phyloP scores from a whole-genome alignment of 2,888 invertebrate species.

The Limnephilus marmoratus region DNA sequence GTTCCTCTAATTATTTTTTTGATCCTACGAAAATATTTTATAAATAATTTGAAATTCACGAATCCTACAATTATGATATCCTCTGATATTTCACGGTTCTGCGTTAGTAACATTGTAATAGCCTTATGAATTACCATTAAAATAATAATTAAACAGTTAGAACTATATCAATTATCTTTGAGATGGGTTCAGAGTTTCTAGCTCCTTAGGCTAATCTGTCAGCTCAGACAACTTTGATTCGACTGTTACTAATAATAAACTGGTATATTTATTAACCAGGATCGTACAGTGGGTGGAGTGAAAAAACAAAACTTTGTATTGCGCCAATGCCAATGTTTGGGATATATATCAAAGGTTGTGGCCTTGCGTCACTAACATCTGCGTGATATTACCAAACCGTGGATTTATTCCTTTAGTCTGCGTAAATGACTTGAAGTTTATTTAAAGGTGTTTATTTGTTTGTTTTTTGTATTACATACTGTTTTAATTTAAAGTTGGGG shows the following conservation, averaged over 20 bases:
- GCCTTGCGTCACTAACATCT: background rate
- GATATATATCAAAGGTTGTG: background rate
- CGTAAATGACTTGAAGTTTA: background rate
- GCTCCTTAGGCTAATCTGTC: background rate
- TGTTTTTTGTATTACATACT: background rate
- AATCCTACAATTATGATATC: too few species aligned
- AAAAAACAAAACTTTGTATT: background rate
- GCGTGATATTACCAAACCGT: background rate
- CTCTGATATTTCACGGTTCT: too few species aligned
- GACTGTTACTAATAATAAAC: background rate
- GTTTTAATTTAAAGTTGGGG: too few species aligned
- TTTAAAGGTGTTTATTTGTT: background rate
- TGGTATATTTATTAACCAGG: background rate
- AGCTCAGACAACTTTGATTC: background rate
- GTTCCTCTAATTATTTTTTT: too few species aligned
- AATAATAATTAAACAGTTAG: background rate
- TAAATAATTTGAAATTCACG: too few species aligned
- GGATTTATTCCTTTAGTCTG: background rate
- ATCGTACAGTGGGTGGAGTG: background rate
- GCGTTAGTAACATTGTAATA: background rate
- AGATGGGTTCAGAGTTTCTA: background rate
- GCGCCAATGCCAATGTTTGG: background rate
- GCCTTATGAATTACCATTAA: background rate
- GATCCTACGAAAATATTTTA: too few species aligned
- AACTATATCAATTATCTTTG: background rate